Evolutionary conservation across 2,888 invertebrate species (phyloP), one percentile per base, ranked within the genome.

Genomic region (Odontomyia ornata): DNA sequence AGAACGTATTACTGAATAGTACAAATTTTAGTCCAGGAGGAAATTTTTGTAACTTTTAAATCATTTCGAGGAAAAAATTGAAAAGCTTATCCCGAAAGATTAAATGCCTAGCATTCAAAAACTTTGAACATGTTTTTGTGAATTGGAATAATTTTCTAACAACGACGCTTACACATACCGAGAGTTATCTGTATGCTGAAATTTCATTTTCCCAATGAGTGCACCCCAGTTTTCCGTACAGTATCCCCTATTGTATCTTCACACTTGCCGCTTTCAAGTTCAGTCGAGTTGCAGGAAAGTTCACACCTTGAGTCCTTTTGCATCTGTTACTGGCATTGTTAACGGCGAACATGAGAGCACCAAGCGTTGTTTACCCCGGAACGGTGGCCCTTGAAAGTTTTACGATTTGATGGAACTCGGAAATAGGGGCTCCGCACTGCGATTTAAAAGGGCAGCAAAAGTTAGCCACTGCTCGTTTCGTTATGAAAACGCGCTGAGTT

Each of bases 241-340:
- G 52, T 52, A 18, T 52, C 52, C 52, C 18, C 18, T 18, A 52
- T n/a, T 52, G 57, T 23, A 9, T 11, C 4, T 60, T 25, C 25
- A 60, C 52, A 18, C 52, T 52, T 60, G 23, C 57, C 13, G 4
- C 18, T 60, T 60, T 25, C 57, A 23, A 60, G 25, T 25, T 52
- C 21, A 60, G 57, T 23, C 21, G 18, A 11, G 25, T 25, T 23
- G 25, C 57, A 25, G 57, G 23, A 25, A 60, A 25, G 21, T 25
- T 60, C 21, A 21, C 57, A 60, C 57, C 57, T 60, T 60, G 57
- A 21, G 57, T 21, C 21, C 23, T 60, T 21, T 60, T 60, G 57
- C 57, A 60, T 60, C 57, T 60, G 57, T 60, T 60, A 25, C 57
- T 25, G 57, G 57, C 57, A 60, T 60, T 60, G 57, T 60, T 60